Base-by-base conservation (phyloP, 1,140 invertebrate genomes). In the Andrena cerasifolii region DNA sequence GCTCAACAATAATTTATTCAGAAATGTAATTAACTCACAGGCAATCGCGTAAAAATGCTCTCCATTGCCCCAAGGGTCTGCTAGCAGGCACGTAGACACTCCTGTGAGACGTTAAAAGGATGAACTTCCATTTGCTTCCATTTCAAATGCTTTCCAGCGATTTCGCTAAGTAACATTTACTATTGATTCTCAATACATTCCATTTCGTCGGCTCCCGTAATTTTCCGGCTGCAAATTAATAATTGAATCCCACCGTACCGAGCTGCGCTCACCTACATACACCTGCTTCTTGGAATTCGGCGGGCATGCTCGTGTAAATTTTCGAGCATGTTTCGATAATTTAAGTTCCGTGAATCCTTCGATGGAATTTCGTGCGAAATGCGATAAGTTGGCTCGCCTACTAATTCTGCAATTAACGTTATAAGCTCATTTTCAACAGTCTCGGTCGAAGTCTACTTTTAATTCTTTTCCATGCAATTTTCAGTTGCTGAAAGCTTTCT, bases 181-280 rank as follows among this genome's bases (percentile, higher is more conserved):
- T 26, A 54, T 56, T 14, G 5, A 56, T 45, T 18, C 26, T 1
- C 26, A 21, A 59, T 47, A 33, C 33, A 47, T 59, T 1, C 7
- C 3, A 45, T 33, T 71, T 56, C 10, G 7, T 18, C 6, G 51
- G 18, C 5, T 21, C 3, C 8, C 3, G 18, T 40, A 68, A 56
- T 56, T 68, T 40, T 21, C 24, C 31, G 24, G 2, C 18, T 28
- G 1, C 16, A 24, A 68, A 68, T 68, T 68, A 68, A 36, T 68
- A 68, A 68, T 68, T 40, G 49, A 68, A 54, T 68, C 24, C 6
- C 2, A 51, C 10, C 10, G 21, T 18, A 33, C 5, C 8, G n/a
- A n/a, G 14, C 8, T 8, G 14, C 3, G 14, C 21, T 16, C 16
- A 26, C 1, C 18, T 33, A 2, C 18, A 18, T n/a, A n/a, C n/a